phyloP scores from a whole-genome alignment of 2,888 invertebrate species.

The Scrobipalpa atriplicella region DNA sequence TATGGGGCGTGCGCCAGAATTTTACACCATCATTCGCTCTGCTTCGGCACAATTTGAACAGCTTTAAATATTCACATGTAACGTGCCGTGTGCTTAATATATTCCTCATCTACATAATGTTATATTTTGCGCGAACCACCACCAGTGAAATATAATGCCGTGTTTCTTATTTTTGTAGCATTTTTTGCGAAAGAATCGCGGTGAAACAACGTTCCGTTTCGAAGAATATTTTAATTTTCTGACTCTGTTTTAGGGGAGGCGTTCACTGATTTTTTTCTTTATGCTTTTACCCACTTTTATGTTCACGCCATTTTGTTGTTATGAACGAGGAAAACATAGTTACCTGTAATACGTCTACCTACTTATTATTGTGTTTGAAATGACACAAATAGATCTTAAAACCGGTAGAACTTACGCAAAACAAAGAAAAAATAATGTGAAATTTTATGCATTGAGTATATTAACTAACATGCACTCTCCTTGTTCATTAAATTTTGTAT shows the following conservation, averaged over 20 bases:
- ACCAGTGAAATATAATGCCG: conserved; percentile 49
- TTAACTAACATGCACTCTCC: too few species aligned
- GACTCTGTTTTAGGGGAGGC: conserved; percentile 19
- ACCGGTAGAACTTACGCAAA: too few species aligned
- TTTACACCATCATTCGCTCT: conserved; percentile 52
- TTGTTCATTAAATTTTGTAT: too few species aligned
- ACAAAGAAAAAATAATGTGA: too few species aligned
- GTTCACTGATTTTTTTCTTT: conserved; percentile 14
- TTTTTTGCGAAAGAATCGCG: conserved; percentile 26
- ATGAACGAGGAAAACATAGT: background rate
- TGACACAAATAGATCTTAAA: too few species aligned
- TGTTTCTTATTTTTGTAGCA: conserved; percentile 45
- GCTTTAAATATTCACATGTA: conserved; percentile 71
- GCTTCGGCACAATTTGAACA: conserved; percentile 40
- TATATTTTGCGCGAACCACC: conserved; percentile 58
- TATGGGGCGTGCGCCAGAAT: conserved; percentile 42
- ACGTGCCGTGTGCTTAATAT: conserved; percentile 64
- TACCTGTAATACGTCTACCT: too few species aligned
- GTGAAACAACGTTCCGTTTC: conserved; percentile 21
- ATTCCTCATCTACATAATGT: conserved; percentile 71
- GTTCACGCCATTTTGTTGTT: conserved; percentile 4
- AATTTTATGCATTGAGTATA: too few species aligned
- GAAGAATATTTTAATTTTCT: conserved; percentile 29
- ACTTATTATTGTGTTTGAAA: too few species aligned
- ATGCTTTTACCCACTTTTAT: conserved; percentile 5